These are phyloP conservation scores for Ormyrus nitidulus DNA, from an alignment of 2,888 invertebrate species.

Conservation along the genomic window DNA sequence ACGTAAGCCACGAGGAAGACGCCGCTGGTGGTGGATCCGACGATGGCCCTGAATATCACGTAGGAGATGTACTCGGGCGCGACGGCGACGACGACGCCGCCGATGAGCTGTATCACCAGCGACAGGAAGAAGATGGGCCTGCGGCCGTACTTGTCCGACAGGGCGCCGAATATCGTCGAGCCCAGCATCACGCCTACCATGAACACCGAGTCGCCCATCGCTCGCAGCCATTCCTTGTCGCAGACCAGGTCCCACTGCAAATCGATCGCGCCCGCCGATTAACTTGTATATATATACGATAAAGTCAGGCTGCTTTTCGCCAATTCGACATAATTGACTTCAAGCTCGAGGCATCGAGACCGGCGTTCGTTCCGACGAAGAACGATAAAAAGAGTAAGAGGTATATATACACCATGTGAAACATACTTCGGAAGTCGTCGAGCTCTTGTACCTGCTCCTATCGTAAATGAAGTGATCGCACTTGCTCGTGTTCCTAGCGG, in stretches of 20 bases:
- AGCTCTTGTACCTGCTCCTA: conserved; percentile 78
- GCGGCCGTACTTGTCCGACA: conserved; percentile 85
- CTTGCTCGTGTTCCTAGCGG: conserved; percentile 24
- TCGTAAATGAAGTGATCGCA: conserved; percentile 81
- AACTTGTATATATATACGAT: too few relatives aligned
- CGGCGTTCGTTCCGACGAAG: too few relatives aligned
- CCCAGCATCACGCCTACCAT: conserved; percentile 86
- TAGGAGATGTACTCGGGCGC: conserved; percentile 84
- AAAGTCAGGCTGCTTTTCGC: too few relatives aligned
- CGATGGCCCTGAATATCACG: conserved; percentile 80
- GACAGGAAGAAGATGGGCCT: conserved; percentile 85
- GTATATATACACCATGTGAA: neutral
- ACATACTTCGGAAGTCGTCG: conserved; percentile 81
- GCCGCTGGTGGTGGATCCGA: conserved; percentile 86
- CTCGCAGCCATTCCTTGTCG: conserved; percentile 79
- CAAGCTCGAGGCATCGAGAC: too few relatives aligned
- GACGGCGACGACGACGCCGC: conserved; percentile 82
- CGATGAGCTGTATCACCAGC: conserved; percentile 82
- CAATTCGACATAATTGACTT: too few relatives aligned
- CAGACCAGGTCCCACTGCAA: conserved; percentile 83
- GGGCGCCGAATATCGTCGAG: conserved; percentile 83
- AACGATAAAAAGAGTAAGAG: neutral
- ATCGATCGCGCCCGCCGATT: neutral
- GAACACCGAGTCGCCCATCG: conserved; percentile 82
- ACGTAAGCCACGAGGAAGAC: conserved; percentile 88